phyloP scores from a whole-genome alignment of 2,797 vertebrate genomes.

The Dallia pectoralis region DNA sequence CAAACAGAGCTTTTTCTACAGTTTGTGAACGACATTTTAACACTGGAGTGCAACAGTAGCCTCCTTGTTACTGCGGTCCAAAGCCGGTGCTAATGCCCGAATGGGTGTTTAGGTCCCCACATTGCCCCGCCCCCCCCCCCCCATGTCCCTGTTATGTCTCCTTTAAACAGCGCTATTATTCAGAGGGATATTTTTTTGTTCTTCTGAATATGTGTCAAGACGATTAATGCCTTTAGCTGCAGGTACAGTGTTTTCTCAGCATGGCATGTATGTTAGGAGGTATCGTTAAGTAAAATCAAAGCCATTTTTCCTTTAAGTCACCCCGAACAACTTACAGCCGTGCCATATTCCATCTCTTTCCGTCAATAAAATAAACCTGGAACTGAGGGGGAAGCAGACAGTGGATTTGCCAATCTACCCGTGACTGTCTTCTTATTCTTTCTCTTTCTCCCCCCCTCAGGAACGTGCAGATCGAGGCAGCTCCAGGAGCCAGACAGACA shows the following conservation, averaged over 20 bases:
- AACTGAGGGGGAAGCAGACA: constrained; percentile 64
- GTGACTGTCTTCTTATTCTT: constrained; percentile 74
- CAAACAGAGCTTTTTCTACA: background rate
- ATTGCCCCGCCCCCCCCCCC: constrained; percentile 40
- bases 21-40: background rate
- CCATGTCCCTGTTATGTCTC: constrained; percentile 52
- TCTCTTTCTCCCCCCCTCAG: constrained; percentile 72
- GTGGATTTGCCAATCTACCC: constrained; percentile 64
- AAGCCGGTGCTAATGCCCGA: constrained; percentile 67
- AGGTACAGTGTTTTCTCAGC: background rate
- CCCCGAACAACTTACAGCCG: background rate
- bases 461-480: constrained; percentile 76
- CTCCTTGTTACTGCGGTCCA: constrained; percentile 90
- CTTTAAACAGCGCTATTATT: constrained; percentile 34
- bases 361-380: constrained; percentile 40
- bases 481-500: constrained; percentile 70
- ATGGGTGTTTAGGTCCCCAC: constrained; percentile 21
- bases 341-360: constrained; percentile 35
- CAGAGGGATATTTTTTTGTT: constrained; percentile 17
- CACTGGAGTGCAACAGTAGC: background rate
- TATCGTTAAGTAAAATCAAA: background rate
- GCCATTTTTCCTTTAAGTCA: background rate
- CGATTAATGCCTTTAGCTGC: background rate
- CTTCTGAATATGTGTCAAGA: background rate
- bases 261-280: background rate